phyloP scores from a whole-genome alignment of 2,113 vertebrate genomes.

The Oncorhynchus mykiss region DNA sequence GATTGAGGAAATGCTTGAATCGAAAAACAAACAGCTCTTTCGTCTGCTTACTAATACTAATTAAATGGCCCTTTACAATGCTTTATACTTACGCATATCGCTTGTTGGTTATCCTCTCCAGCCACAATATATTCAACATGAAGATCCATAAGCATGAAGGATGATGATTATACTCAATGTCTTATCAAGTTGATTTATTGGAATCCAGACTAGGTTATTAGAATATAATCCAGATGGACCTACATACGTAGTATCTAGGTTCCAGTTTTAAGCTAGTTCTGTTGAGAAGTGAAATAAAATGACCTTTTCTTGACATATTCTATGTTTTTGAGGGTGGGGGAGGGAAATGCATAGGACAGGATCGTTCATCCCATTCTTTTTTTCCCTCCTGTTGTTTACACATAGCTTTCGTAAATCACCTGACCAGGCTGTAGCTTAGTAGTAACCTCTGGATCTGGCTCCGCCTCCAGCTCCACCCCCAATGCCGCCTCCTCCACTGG shows the following conservation, averaged over 20 bases:
- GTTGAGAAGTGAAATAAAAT: slow-evolving; percentile 30
- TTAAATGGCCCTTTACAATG: not conserved
- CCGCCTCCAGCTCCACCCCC: slow-evolving; percentile 42
- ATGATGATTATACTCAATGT: slow-evolving; percentile 5
- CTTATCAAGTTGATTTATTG: slow-evolving; percentile 6
- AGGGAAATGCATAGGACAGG: slow-evolving; percentile 62
- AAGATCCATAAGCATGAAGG: slow-evolving; percentile 23
- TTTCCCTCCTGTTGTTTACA: slow-evolving; percentile 60
- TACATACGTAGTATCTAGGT: slow-evolving; percentile 28
- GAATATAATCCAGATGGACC: slow-evolving; percentile 31
- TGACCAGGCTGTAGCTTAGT: slow-evolving; percentile 67
- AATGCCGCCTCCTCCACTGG: not conserved
- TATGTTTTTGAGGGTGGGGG: not conserved
- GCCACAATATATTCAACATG: slow-evolving; percentile 66
- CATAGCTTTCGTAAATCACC: slow-evolving; percentile 94
- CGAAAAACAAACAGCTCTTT: not conserved
- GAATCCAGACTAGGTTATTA: not conserved
- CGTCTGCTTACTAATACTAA: not conserved
- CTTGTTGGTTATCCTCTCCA: slow-evolving; percentile 20
- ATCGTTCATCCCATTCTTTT: not conserved
- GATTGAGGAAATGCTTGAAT: not conserved
- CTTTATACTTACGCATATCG: not conserved
- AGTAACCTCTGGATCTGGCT: not conserved
- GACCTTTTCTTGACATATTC: slow-evolving; percentile 33
- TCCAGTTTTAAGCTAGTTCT: not conserved